Conservation (phyloP, 2,888 invertebrate genomes). For the Iselma pallidipennis region DNA sequence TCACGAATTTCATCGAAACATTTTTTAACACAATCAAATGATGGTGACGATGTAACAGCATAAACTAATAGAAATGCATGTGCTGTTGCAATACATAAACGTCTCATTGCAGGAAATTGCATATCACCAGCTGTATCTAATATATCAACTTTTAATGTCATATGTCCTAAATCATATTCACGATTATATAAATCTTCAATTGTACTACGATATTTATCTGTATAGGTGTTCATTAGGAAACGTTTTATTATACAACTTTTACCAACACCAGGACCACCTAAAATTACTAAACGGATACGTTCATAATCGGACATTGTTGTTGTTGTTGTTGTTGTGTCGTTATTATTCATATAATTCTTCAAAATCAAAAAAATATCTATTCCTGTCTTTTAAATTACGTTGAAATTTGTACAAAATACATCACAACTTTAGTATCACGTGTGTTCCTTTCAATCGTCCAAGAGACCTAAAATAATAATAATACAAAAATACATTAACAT, state of each 20-base stretch:
- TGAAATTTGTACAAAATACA: too few relatives aligned
- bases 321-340: conserved; percentile 59
- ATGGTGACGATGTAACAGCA: conserved; percentile 73
- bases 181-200: conserved; percentile 87
- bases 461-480: too few relatives aligned
- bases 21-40: conserved; percentile 73
- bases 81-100: conserved; percentile 83
- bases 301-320: conserved; percentile 71
- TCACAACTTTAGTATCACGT: too few relatives aligned
- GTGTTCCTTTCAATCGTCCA: too few relatives aligned
- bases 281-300: conserved; percentile 79
- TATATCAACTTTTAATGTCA: conserved; percentile 78
- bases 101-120: conserved; percentile 89
- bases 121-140: conserved; percentile 84
- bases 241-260: conserved; percentile 84
- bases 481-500: too few relatives aligned
- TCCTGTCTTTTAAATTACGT: too few relatives aligned
- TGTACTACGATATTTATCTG: conserved; percentile 81
- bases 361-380: too few relatives aligned
- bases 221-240: conserved; percentile 78
- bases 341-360: conserved; percentile 47
- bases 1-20: conserved; percentile 83
- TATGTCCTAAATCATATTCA: conserved; percentile 77
- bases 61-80: conserved; percentile 89
- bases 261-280: conserved; percentile 82